Percentiles rank a stretch among this genome's conserved stretches.
Conservation (phyloP, 2,888 invertebrate genomes). For the Cremastinae sp. region DNA sequence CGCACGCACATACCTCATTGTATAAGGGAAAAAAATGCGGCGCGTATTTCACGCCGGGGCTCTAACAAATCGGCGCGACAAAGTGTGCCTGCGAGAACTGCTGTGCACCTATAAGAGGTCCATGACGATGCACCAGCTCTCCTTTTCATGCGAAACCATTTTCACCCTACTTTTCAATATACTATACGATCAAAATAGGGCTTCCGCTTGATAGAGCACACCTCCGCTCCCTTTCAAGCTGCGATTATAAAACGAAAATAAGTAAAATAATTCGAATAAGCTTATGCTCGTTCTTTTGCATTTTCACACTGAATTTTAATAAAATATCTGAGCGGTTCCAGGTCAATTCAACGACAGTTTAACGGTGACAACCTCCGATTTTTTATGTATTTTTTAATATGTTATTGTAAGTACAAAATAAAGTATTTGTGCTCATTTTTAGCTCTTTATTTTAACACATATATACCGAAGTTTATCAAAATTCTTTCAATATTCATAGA, state of each 20-base stretch:
- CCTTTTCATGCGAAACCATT: slow-evolving; percentile 44
- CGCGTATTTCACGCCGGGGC: slow-evolving; percentile 21
- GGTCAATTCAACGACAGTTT: too few relatives aligned
- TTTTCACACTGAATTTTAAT: too few relatives aligned
- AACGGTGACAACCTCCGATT: too few relatives aligned
- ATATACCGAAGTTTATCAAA: too few relatives aligned
- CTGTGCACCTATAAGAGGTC: background rate
- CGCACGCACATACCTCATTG: background rate
- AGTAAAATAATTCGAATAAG: slow-evolving; percentile 47
- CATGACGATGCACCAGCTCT: slow-evolving; percentile 37
- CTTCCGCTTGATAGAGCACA: slow-evolving; percentile 52
- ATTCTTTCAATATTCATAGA: too few relatives aligned
- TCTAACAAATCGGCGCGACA: slow-evolving; percentile 53
- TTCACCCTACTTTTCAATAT: slow-evolving; percentile 12
- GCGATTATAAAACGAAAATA: slow-evolving; percentile 42
- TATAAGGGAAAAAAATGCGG: slow-evolving; percentile 2
- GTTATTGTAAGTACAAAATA: too few relatives aligned
- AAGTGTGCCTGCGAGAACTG: slow-evolving; percentile 5
- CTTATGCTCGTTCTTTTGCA: slow-evolving; percentile 20
- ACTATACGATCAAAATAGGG: slow-evolving; percentile 32
- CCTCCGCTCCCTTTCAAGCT: background rate
- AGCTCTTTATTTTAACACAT: too few relatives aligned
- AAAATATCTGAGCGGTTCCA: too few relatives aligned
- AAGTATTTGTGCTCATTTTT: too few relatives aligned
- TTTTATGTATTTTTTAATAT: too few relatives aligned